These are phyloP conservation scores for Pinna nobilis DNA, from an alignment of 1,140 invertebrate species.

Conservation along the genomic window DNA sequence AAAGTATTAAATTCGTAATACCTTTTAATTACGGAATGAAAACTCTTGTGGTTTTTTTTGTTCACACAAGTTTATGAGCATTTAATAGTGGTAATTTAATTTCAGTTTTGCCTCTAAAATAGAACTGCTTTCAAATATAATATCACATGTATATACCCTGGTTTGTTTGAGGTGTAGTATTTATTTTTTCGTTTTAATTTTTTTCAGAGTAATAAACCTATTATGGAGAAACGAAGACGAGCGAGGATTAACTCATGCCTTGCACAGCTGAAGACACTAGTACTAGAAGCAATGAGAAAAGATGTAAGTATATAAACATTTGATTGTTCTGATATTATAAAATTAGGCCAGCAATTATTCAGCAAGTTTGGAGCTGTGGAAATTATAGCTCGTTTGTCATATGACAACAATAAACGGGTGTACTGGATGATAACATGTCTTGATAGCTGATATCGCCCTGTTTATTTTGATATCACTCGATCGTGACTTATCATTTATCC, in stretches of 20 bases:
- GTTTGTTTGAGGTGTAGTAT: not conserved
- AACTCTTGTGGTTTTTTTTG: too few species aligned
- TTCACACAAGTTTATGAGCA: too few species aligned
- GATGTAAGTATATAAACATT: conserved; percentile 41
- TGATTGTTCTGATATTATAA: not conserved
- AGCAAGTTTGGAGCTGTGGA: not conserved
- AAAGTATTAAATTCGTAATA: not conserved
- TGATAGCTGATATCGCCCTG: too few species aligned
- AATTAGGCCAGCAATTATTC: not conserved
- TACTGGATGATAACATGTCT: too few species aligned
- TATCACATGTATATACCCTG: not conserved
- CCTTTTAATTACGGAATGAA: too few species aligned
- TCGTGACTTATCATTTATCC: too few species aligned
- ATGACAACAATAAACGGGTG: not conserved
- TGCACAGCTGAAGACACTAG: conserved; percentile 87
- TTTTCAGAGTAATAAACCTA: conserved; percentile 91
- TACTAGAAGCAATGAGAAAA: conserved; percentile 86
- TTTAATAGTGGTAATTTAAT: too few species aligned
- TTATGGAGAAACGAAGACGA: conserved; percentile 91
- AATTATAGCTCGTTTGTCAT: not conserved
- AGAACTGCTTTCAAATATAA: not conserved
- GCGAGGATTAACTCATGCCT: conserved; percentile 91
- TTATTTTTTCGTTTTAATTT: conserved; percentile 8
- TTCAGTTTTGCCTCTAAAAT: not conserved
- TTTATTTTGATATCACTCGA: too few species aligned